A percentile compares a stretch with the other conserved stretches of the same genome.
These are phyloP conservation scores for Antigone vipio DNA, from an alignment of 2,113 vertebrate genomes.

Conservation along the genomic window DNA sequence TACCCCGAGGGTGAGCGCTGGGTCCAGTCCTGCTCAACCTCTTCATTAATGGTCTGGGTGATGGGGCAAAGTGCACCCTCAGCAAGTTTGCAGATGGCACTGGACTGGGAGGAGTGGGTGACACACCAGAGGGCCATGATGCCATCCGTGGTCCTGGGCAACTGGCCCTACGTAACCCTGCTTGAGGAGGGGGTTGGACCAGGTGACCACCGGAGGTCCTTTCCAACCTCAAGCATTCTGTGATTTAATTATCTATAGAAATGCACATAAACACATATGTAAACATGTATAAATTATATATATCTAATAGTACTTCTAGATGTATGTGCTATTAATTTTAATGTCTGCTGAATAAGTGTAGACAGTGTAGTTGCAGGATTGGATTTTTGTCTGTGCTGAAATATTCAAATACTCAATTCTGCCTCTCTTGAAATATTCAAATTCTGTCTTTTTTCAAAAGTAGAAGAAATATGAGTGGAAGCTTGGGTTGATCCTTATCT, in stretches of 20 bases:
- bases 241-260: background rate
- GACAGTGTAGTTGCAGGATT: background rate
- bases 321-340: background rate
- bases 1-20: background rate
- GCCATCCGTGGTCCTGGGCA: background rate
- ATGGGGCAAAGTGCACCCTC: background rate
- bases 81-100: background rate
- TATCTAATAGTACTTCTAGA: background rate
- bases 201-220: background rate
- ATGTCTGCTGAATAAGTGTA: background rate
- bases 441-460: constrained; percentile 18
- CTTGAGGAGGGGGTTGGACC: background rate
- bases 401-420: background rate
- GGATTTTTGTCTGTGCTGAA: background rate
- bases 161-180: background rate
- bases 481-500: background rate
- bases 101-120: background rate
- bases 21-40: background rate
- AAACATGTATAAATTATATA: background rate
- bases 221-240: background rate
- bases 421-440: background rate
- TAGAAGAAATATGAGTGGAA: background rate
- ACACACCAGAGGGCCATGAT: background rate
- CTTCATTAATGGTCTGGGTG: background rate
- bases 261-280: background rate